Conservation (phyloP, 2,888 invertebrate species). For the Drosophila ochracea region DNA sequence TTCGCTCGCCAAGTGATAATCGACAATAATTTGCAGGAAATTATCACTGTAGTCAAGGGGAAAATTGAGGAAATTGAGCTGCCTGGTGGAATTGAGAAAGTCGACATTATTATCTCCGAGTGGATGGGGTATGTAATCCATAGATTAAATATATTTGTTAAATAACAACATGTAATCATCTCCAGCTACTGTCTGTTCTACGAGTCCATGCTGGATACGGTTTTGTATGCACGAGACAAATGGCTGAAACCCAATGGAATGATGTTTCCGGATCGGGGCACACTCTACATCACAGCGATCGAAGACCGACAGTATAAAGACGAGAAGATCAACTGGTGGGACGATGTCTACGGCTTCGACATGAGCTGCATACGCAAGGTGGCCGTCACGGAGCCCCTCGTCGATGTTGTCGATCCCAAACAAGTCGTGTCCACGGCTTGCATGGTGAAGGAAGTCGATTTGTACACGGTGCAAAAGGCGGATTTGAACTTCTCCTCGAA, state of each 20-base stretch:
- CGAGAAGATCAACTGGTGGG: conserved; percentile 99
- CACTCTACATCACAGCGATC: conserved; percentile 96
- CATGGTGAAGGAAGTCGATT: conserved; percentile 98
- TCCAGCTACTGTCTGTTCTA: conserved; percentile 94
- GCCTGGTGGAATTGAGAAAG: conserved; percentile 95
- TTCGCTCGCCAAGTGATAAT: conserved; percentile 98
- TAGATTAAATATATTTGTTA: background rate
- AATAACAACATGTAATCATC: background rate
- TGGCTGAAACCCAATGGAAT: conserved; percentile 97
- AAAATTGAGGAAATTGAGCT: conserved; percentile 97
- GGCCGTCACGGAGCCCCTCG: conserved; percentile 98
- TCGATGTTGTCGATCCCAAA: conserved; percentile 99
- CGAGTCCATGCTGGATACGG: conserved; percentile 99
- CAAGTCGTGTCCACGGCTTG: conserved; percentile 99
- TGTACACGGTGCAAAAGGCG: conserved; percentile 98
- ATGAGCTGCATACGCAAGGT: conserved; percentile 99
- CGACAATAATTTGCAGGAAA: conserved; percentile 91
- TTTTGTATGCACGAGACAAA: conserved; percentile 98
- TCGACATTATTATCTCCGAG: conserved; percentile 95
- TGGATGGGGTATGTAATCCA: conserved; percentile 89
- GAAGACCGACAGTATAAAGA: conserved; percentile 99
- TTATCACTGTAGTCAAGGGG: conserved; percentile 94
- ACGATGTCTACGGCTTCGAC: conserved; percentile 99
- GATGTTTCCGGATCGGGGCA: conserved; percentile 97
- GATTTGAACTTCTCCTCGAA: conserved; percentile 97